phyloP scores from a whole-genome alignment of 2,113 vertebrate genomes.

The Megaceryle torquata region DNA sequence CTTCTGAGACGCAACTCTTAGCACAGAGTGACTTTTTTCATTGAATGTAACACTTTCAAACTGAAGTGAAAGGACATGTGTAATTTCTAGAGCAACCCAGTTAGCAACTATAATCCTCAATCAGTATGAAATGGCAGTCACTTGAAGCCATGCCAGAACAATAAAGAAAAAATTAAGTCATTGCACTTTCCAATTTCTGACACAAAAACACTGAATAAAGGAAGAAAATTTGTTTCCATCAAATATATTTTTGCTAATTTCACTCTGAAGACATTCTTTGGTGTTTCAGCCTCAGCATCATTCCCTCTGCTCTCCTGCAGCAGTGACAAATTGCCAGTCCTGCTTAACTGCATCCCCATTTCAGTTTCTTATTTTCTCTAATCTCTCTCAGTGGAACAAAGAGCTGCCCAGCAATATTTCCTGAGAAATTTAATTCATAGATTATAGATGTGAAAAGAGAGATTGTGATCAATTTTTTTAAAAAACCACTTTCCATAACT shows the following conservation, averaged over 20 bases:
- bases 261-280: neutral
- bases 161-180: conserved; percentile 6
- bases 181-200: neutral
- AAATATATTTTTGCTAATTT: neutral
- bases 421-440: neutral
- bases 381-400: neutral
- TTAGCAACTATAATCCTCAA: neutral
- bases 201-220: conserved; percentile 9
- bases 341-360: neutral
- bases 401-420: neutral
- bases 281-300: neutral
- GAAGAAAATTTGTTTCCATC: neutral
- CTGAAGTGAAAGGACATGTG: neutral
- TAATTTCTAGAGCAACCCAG: neutral
- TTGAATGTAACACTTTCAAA: neutral
- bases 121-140: neutral
- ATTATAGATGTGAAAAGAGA: neutral
- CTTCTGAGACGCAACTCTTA: neutral
- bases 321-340: neutral
- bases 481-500: neutral
- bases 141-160: neutral
- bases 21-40: neutral
- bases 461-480: neutral
- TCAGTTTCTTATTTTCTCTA: conserved; percentile 25
- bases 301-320: neutral